Conservation (phyloP, 2,888 invertebrate species). For the Operophtera brumata region DNA sequence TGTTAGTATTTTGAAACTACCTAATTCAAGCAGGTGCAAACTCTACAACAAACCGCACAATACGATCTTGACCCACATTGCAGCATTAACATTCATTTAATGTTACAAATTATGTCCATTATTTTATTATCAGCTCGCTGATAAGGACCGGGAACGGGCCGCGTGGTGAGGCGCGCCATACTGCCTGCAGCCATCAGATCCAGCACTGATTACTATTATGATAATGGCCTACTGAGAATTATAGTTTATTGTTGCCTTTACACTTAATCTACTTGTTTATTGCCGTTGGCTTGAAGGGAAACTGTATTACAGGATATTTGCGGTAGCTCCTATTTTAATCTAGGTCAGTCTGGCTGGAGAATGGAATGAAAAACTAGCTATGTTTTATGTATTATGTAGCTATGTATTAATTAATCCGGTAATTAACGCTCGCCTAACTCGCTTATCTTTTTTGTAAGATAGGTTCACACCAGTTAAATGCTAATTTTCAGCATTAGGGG, state of each 20-base stretch:
- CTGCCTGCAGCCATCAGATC: slow-evolving; percentile 48
- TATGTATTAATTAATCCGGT: too few relatives aligned
- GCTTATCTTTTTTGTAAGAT: too few relatives aligned
- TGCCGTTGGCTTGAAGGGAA: slow-evolving; percentile 2
- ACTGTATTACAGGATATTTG: neutral
- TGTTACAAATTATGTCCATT: slow-evolving; percentile 32
- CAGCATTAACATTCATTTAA: slow-evolving; percentile 29
- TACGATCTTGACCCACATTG: slow-evolving; percentile 31
- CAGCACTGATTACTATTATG: slow-evolving; percentile 55
- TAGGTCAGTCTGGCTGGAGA: too few relatives aligned
- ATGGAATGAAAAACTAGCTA: too few relatives aligned
- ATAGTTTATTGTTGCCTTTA: slow-evolving; percentile 59
- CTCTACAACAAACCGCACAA: slow-evolving; percentile 8
- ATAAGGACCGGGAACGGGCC: slow-evolving; percentile 32
- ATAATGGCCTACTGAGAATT: slow-evolving; percentile 67
- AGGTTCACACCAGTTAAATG: too few relatives aligned
- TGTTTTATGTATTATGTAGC: too few relatives aligned
- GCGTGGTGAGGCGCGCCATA: slow-evolving; percentile 35
- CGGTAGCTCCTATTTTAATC: too few relatives aligned
- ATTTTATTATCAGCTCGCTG: slow-evolving; percentile 33
- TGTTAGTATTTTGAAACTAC: slow-evolving; percentile 25
- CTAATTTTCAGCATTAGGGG: too few relatives aligned
- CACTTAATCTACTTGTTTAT: slow-evolving; percentile 39
- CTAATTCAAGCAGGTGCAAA: slow-evolving; percentile 20
- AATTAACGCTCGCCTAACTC: too few relatives aligned